Evolutionary conservation across 2,888 invertebrate genomes (phyloP).

Genomic region (Aporophyla nigra): DNA sequence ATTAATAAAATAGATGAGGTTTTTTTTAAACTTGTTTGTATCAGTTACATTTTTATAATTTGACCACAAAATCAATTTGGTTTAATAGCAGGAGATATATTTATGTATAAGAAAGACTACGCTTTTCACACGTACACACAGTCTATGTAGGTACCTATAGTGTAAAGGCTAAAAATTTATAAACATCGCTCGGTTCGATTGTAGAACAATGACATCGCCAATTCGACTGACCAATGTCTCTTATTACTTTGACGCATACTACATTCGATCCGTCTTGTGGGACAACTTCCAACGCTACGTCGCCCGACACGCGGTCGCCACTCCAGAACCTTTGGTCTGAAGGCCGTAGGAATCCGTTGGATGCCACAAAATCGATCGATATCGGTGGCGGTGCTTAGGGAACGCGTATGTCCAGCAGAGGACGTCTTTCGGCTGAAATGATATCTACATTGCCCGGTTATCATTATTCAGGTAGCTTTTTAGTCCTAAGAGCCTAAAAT

Average conservation of each 20-base stretch:
- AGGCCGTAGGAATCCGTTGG: too few relatives aligned
- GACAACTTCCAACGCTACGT: too few relatives aligned
- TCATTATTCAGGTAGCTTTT: not conserved
- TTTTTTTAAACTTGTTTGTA: conserved; percentile 42
- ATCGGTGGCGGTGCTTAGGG: too few relatives aligned
- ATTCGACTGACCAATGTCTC: not conserved
- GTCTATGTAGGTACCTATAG: not conserved
- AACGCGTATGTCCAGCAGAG: too few relatives aligned
- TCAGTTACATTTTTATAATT: conserved; percentile 23
- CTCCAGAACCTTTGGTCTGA: too few relatives aligned
- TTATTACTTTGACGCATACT: not conserved
- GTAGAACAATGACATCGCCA: conserved; percentile 8
- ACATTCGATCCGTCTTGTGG: too few relatives aligned
- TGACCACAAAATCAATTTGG: conserved; percentile 42
- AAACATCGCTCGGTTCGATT: not conserved
- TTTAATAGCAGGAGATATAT: not conserved
- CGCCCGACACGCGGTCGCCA: too few relatives aligned
- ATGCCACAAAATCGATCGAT: too few relatives aligned
- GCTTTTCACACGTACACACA: not conserved
- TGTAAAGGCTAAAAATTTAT: not conserved
- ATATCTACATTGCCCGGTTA: not conserved
- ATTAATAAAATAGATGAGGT: conserved; percentile 57
- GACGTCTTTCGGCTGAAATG: too few relatives aligned
- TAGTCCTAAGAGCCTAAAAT: not conserved
- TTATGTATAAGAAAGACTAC: not conserved